Percentiles rank a stretch among this genome's conserved stretches.
These are phyloP conservation scores for Myripristis jacobus DNA, from an alignment of 2,797 vertebrate genomes.

Conservation along the genomic window DNA sequence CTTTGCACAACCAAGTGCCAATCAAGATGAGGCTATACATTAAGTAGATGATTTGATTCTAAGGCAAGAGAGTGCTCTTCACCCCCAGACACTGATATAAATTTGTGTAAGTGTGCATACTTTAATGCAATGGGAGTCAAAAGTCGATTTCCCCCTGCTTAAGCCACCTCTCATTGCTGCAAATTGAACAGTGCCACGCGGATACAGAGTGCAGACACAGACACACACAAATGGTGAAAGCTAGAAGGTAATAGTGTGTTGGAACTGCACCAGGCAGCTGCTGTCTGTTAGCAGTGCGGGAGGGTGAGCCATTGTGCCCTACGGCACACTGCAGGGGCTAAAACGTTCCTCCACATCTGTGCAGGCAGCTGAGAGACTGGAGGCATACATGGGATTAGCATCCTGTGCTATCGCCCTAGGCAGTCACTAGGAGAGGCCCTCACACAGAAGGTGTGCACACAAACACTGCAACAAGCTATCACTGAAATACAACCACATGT, in stretches of 20 bases:
- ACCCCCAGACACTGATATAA: conserved; percentile 67
- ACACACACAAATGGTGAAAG: conserved; percentile 47
- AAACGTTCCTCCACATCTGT: conserved; percentile 83
- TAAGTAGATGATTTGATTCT: conserved; percentile 73
- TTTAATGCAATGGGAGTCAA: conserved; percentile 73
- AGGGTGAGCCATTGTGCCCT: conserved; percentile 80
- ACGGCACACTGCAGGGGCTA: conserved; percentile 85
- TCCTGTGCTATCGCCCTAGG: conserved; percentile 79
- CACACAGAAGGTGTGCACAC: conserved; percentile 48
- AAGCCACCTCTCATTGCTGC: conserved; percentile 63
- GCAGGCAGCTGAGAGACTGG: conserved; percentile 81
- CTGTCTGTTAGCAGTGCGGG: conserved; percentile 68
- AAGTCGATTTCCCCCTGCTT: conserved; percentile 74
- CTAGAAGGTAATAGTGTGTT: conserved; percentile 44
- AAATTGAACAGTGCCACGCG: conserved; percentile 69
- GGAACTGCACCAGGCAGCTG: conserved; percentile 53
- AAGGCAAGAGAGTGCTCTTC: conserved; percentile 58
- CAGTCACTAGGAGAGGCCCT: conserved; percentile 76
- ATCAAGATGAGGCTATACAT: conserved; percentile 69
- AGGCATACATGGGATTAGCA: conserved; percentile 83
- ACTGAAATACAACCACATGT: conserved; percentile 42
- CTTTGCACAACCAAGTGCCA: conserved; percentile 64
- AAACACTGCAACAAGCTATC: conserved; percentile 39
- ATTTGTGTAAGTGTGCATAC: conserved; percentile 70
- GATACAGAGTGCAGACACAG: conserved; percentile 50